Base-by-base conservation (phyloP, 1,140 invertebrate genomes). In the Cotesia glomerata region DNA sequence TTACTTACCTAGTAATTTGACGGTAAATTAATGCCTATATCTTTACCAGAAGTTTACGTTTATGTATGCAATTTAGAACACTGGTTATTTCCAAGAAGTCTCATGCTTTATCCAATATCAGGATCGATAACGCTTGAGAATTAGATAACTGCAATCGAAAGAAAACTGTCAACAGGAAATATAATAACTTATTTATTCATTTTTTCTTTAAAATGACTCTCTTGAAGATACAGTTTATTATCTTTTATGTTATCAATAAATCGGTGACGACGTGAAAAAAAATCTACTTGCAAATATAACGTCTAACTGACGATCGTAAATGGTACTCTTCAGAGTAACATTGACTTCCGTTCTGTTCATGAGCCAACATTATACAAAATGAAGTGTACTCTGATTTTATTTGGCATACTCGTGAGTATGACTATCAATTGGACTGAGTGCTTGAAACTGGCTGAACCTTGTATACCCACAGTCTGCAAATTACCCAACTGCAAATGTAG, bases 401-500 rank as follows among this genome's bases (percentile, higher is more conserved):
- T 52, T 54, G 13, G 56, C 4, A 69, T 72, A 26, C 51, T 75
- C 14, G 32, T 63, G n/a, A 56, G 49, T 51, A 9, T 32, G n/a
- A 56, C 56, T 51, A 9, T 32, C 69, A 34, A 68, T 65, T 56
- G 59, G 35, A 49, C 69, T 14, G 51, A 69, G 35, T 26, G 72
- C 34, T 71, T 76, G 62, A 58, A 73, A 64, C 62, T 72, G 8
- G 73, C 75, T 3, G 18, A 74, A 34, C 73, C 73, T 56, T 78
- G 76, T 45, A 4, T 45, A 11, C 16, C 64, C 49, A 65, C 36
- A 39, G 75, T 74, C 14, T 90, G 89, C 75, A 77, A 83, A 39
- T 77, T 87, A 2, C 88, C 89, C 3, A 71, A 85, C 58, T 91
- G 89, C 74, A 85, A 86, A 72, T 90, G 90, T 76, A 86, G 87